Percentiles rank a stretch among this genome's conserved stretches.
These are phyloP conservation scores for Drosophila guanche DNA, from an alignment of 1,140 invertebrate species.

Conservation along the genomic window DNA sequence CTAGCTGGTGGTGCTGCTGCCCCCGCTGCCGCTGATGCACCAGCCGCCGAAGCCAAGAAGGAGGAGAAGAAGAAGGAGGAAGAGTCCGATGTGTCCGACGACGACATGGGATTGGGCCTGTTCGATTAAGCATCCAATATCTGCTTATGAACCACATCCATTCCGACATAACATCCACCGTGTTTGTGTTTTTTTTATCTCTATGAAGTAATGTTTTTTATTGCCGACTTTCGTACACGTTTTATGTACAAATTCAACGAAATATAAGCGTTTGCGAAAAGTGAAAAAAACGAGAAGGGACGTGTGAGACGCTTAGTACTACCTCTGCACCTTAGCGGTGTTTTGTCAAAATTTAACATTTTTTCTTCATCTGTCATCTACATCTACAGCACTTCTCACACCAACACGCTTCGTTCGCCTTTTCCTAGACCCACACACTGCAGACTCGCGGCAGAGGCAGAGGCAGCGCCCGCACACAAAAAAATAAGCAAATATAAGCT, in stretches of 20 bases:
- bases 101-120: constrained; percentile 97
- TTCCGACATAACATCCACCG: constrained; percentile 44
- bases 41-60: constrained; percentile 87
- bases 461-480: too few relatives aligned
- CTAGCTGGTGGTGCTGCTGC: constrained; percentile 89
- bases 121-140: constrained; percentile 87
- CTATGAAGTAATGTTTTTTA: constrained; percentile 43
- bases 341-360: too few relatives aligned
- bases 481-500: too few relatives aligned
- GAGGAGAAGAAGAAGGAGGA: constrained; percentile 94
- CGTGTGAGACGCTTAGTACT: too few relatives aligned
- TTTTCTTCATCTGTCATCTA: too few relatives aligned
- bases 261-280: constrained; percentile 70
- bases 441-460: too few relatives aligned
- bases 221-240: constrained; percentile 69
- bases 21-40: constrained; percentile 86
- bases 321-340: too few relatives aligned
- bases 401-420: too few relatives aligned
- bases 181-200: constrained; percentile 44
- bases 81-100: constrained; percentile 93
- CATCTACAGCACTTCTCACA: too few relatives aligned
- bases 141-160: constrained; percentile 18
- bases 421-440: too few relatives aligned
- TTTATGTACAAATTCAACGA: constrained; percentile 76
- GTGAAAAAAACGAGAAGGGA: too few relatives aligned